Percentiles rank a stretch among this genome's conserved stretches.
Conservation (phyloP, 2,113 vertebrate species). For the Oenanthe melanoleuca region DNA sequence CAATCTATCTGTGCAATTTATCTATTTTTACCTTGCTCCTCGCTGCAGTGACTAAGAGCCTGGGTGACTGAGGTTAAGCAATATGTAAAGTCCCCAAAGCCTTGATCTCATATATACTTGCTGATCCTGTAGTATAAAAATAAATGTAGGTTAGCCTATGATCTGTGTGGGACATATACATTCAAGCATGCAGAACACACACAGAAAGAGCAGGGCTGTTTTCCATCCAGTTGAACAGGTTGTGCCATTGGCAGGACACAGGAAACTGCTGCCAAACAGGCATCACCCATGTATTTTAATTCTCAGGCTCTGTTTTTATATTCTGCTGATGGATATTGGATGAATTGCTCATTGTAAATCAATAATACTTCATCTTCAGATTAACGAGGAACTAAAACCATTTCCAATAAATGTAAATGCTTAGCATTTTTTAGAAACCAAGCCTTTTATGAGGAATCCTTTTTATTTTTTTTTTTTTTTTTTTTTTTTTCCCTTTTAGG, state of each 20-base stretch:
- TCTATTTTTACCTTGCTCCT: constrained; percentile 26
- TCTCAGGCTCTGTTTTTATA: constrained; percentile 61
- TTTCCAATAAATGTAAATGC: constrained; percentile 77
- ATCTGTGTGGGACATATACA: constrained; percentile 7
- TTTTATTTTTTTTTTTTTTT: constrained; percentile 61
- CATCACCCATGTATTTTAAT: constrained; percentile 69
- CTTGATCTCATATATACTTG: constrained; percentile 52
- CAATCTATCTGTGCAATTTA: constrained; percentile 24
- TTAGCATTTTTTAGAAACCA: constrained; percentile 72
- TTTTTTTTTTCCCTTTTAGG: not conserved
- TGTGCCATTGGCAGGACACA: constrained; percentile 61
- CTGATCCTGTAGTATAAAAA: constrained; percentile 55
- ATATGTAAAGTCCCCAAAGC: constrained; percentile 54
- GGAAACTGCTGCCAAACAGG: constrained; percentile 68
- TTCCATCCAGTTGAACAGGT: constrained; percentile 65
- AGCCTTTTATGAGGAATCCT: constrained; percentile 58
- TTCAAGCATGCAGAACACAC: constrained; percentile 55
- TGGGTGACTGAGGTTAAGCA: constrained; percentile 39
- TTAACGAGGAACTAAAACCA: constrained; percentile 69
- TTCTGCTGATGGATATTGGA: constrained; percentile 61
- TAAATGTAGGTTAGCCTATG: constrained; percentile 34
- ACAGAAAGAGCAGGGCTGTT: constrained; percentile 46
- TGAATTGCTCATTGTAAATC: constrained; percentile 69
- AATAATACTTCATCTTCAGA: constrained; percentile 68
- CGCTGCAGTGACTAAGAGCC: constrained; percentile 19